These are phyloP conservation scores for Phasianus colchicus DNA, from an alignment of 2,113 vertebrate genomes.

Conservation along the genomic window DNA sequence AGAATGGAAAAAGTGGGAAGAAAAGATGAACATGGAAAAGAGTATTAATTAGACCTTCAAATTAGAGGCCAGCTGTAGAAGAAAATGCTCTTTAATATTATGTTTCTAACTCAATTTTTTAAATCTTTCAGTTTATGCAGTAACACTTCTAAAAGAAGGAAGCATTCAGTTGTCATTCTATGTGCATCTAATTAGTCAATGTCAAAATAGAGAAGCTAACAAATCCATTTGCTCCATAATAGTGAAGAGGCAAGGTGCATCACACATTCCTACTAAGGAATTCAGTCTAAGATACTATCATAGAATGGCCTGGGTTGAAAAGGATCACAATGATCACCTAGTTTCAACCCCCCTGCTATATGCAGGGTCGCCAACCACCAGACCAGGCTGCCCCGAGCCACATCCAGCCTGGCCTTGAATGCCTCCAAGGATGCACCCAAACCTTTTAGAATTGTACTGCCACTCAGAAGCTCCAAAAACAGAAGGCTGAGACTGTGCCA, in stretches of 20 bases:
- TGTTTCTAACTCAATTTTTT: neutral
- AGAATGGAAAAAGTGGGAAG: neutral
- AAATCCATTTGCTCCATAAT: neutral
- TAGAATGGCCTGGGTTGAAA: too few relatives aligned
- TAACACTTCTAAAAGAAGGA: neutral
- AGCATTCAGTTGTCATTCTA: neutral
- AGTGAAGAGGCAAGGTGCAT: neutral
- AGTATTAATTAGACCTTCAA: neutral
- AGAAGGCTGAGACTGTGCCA: neutral
- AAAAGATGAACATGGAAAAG: neutral
- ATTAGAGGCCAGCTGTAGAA: neutral
- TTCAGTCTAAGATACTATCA: neutral
- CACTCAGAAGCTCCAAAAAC: neutral
- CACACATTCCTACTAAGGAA: fast-evolving
- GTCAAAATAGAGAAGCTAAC: neutral
- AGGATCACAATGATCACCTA: too few relatives aligned
- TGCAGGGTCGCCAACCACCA: too few relatives aligned
- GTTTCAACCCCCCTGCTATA: too few relatives aligned
- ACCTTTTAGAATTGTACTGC: neutral
- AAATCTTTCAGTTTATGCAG: neutral
- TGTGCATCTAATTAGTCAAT: neutral
- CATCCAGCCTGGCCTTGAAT: too few relatives aligned
- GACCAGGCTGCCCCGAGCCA: too few relatives aligned
- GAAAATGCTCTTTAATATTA: neutral
- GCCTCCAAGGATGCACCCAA: neutral